Base-by-base conservation (phyloP, 2,113 vertebrate species). In the Chaetura pelagica region DNA sequence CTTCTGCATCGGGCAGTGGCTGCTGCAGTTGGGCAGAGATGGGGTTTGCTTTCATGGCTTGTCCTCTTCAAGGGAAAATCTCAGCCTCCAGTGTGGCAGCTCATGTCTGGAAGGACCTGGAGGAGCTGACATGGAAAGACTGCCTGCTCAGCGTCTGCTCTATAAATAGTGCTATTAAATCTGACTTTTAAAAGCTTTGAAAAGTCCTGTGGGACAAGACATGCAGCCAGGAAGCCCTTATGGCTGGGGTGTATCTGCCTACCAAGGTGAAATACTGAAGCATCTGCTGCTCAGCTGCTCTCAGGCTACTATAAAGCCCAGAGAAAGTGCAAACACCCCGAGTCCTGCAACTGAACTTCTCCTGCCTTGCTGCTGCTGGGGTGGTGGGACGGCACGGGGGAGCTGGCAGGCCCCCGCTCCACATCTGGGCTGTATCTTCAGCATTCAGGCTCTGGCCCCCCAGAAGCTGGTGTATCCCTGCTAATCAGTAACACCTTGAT, bases 151-250 rank as follows among this genome's bases (percentile, higher is more conserved):
- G 26, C 66, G 63, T 64, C 68, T 69, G 35, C 52, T 80, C 86
- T 89, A 61, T 79, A 78, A 89, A 72, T 14, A 75, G 38, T 32
- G 49, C 49, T 78, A 35, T 76, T 93, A 79, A 94, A 91, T 79
- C 63, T 54, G 84, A 58, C 62, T 96, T 94, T 42, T 52, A 83
- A 76, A 94, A 87, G 82, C 66, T 29, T 46, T 73, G 66, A 15
- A 17, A 87, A 76, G 67, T 79, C 63, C 84, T 51, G 32, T 44
- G 87, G 90, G 87, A 58, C 0, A 1, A 87, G 42, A 88, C 20
- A 38, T 0, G 0, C 77, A 68, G 73, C 68, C n/a, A 66, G 59
- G 80, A 72, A 76, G 35, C 71, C 34, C 55, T 83, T 51, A 52
- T 0, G 17, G 46, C 68, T 23, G 49, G 40, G 71, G 8, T 34